These are phyloP conservation scores for Galaxias olidus DNA, from an alignment of 2,797 vertebrate genomes.

Conservation along the genomic window DNA sequence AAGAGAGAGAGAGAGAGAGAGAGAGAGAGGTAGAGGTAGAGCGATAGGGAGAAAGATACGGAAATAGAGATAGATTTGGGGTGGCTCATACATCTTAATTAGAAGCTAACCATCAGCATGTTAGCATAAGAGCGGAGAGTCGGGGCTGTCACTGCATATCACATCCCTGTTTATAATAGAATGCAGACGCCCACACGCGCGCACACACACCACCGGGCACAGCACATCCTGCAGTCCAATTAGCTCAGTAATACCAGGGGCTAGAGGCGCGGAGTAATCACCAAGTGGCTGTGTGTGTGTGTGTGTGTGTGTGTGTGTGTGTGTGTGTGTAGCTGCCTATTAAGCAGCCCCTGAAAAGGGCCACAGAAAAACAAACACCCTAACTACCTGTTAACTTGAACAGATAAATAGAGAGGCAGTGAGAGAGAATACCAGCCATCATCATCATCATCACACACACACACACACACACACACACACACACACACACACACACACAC, in stretches of 20 bases:
- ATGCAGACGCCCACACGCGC: conserved; percentile 7
- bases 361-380: background rate
- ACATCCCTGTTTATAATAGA: no score
- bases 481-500: no score
- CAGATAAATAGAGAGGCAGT: no score
- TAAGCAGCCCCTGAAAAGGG: background rate
- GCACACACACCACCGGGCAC: conserved; percentile 20
- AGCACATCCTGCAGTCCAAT: conserved; percentile 47
- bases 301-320: conserved; percentile 2
- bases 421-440: background rate
- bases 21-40: background rate
- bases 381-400: conserved; percentile 3
- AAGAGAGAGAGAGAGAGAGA: background rate
- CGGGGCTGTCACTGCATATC: conserved; percentile 53
- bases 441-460: no score
- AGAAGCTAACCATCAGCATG: conserved; percentile 59
- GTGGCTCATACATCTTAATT: conserved; percentile 75
- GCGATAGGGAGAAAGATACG: conserved; percentile 10
- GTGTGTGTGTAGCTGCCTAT: background rate
- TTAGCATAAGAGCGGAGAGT: conserved; percentile 56
- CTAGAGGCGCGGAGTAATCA: background rate
- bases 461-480: no score
- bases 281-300: background rate
- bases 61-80: conserved; percentile 26
- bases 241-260: conserved; percentile 37